Percentiles rank a stretch among this genome's conserved stretches.
Evolutionary conservation across 2,888 invertebrate species (phyloP).

Genomic region (Lypha dubia): DNA sequence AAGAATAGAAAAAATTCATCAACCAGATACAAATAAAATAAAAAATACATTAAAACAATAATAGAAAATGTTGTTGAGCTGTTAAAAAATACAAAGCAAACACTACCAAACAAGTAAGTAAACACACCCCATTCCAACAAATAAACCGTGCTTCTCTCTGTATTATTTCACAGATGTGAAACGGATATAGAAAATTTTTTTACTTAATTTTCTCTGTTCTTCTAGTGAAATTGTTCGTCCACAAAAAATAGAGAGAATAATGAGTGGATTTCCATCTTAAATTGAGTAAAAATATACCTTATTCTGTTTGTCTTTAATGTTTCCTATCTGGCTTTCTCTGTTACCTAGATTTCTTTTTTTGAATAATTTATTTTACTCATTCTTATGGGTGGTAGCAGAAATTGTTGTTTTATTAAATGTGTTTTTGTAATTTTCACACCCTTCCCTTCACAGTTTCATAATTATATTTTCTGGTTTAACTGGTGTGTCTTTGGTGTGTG

Average conservation of each 20-base stretch:
- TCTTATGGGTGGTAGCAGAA: background rate
- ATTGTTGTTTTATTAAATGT: constrained; percentile 23
- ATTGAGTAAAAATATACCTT: constrained; percentile 24
- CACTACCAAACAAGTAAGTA: constrained; percentile 36
- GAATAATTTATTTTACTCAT: constrained; percentile 26
- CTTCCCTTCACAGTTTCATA: constrained; percentile 14
- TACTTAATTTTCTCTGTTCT: background rate
- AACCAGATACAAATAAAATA: background rate
- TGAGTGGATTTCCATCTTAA: background rate
- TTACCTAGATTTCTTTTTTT: constrained; percentile 30
- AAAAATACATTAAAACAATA: constrained; percentile 20
- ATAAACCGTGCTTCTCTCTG: background rate
- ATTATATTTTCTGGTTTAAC: constrained; percentile 70
- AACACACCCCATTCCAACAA: constrained; percentile 29
- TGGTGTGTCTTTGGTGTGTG: constrained; percentile 70
- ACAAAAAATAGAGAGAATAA: background rate
- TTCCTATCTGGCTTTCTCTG: constrained; percentile 33
- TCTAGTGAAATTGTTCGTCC: constrained; percentile 10
- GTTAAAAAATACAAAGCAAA: constrained; percentile 14
- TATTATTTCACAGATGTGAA: constrained; percentile 10
- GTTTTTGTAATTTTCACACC: constrained; percentile 52
- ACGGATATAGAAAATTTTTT: background rate
- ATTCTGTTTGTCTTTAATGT: background rate
- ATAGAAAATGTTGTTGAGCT: constrained; percentile 40
- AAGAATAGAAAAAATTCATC: background rate